Evolutionary conservation across 2,113 vertebrate species (phyloP), one percentile per base, ranked within the genome.

Genomic region (Salminus brasiliensis): DNA sequence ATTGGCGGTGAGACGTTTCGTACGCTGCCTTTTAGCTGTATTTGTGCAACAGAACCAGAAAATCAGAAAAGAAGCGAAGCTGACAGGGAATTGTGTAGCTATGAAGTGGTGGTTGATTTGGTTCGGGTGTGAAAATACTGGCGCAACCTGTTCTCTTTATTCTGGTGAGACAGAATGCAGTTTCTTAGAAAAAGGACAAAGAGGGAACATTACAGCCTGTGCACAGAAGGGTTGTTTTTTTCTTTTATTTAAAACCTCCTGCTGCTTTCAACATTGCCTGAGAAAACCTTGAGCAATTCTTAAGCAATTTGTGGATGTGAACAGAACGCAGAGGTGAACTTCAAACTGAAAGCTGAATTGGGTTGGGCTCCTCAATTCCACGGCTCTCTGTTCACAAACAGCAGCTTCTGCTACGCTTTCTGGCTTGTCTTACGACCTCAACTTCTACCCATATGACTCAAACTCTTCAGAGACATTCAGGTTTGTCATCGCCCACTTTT

Each of bases 271-370:
- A 11, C 45, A 52, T 52, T n/a, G 45, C 55, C 21, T 27, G 41
- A 34, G 43, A 23, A 71, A 78, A 78, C 21, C 25, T 57, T 52
- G 13, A 41, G 62, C 45, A 43, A 21, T 70, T 43, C 25, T 57
- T 52, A 8, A 41, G 62, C 45, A 43, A 21, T 70, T 43, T 60
- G 49, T 57, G 52, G 4, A 60, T 13, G 57, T n/a, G 57, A 49
- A 36, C 21, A 27, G 36, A 62, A 69, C 13, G 39, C 29, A 45
- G 39, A 45, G 25, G 15, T 57, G 34, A 69, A 57, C 47, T 41
- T 57, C 63, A 68, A 49, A 21, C 68, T 52, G 16, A 53, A 71
- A 30, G 18, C 59, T n/a, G 5, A 27, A 27, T 29, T 10, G 43
- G 21, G 1, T 23, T 12, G 11, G 23, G 49, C 27, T 53, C 5